These are phyloP conservation scores for Drosophila stalkeri DNA, from an alignment of 2,888 invertebrate species.

Conservation along the genomic window DNA sequence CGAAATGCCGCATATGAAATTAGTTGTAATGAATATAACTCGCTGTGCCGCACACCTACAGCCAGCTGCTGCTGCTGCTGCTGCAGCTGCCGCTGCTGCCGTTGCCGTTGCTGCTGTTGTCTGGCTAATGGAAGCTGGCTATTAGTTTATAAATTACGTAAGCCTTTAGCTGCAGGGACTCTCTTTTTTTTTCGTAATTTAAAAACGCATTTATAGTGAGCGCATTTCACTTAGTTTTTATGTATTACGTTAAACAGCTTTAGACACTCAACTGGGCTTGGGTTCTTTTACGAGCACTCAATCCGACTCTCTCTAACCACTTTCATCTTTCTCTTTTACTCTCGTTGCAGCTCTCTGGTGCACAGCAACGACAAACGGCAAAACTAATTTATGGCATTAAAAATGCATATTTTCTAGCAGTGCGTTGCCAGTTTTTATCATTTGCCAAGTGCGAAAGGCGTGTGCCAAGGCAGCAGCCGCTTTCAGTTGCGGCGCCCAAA, in stretches of 20 bases:
- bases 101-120: constrained; percentile 5
- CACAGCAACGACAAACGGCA: constrained; percentile 61
- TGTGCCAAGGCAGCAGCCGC: constrained; percentile 36
- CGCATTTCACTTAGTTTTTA: constrained; percentile 51
- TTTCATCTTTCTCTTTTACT: constrained; percentile 32
- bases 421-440: constrained; percentile 74
- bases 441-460: constrained; percentile 64
- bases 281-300: constrained; percentile 25
- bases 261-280: constrained; percentile 57
- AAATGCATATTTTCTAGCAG: constrained; percentile 82
- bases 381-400: constrained; percentile 81
- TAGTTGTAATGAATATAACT: constrained; percentile 53
- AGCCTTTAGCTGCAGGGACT: constrained; percentile 41
- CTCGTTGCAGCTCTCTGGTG: constrained; percentile 55
- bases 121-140: constrained; percentile 57
- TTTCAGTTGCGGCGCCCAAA: constrained; percentile 36
- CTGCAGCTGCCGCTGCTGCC: neutral
- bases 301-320: constrained; percentile 35
- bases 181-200: constrained; percentile 27
- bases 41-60: constrained; percentile 29
- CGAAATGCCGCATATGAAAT: constrained; percentile 48
- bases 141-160: constrained; percentile 60
- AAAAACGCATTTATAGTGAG: constrained; percentile 54
- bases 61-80: neutral
- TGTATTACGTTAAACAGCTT: constrained; percentile 59